phyloP scores from a whole-genome alignment of 2,888 invertebrate genomes.

The Trachelus troglodyta region DNA sequence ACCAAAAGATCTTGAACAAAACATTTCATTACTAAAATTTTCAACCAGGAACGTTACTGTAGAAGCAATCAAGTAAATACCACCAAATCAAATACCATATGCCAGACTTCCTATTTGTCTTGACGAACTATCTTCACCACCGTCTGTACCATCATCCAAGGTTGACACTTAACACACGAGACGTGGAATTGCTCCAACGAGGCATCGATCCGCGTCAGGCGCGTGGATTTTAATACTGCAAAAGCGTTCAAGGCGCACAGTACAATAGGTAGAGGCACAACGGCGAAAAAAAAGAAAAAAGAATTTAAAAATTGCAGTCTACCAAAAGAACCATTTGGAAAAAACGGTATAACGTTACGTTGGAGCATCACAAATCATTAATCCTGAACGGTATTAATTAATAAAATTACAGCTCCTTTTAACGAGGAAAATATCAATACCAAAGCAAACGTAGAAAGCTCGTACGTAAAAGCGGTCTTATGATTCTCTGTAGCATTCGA shows the following conservation, averaged over 20 bases:
- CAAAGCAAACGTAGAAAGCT: background rate
- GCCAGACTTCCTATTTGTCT: background rate
- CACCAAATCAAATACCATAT: background rate
- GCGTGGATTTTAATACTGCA: background rate
- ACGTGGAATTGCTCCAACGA: background rate
- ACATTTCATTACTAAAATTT: background rate
- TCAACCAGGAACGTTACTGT: background rate
- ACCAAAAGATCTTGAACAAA: background rate
- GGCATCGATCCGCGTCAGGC: background rate
- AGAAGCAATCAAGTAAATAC: background rate
- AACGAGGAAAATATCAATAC: background rate
- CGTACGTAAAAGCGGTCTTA: background rate
- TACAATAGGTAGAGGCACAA: background rate
- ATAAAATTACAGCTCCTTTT: background rate
- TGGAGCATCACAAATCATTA: background rate
- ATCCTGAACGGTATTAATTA: background rate
- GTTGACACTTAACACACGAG: background rate
- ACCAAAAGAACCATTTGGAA: background rate
- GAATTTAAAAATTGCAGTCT: background rate
- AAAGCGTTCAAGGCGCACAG: background rate
- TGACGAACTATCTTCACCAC: background rate
- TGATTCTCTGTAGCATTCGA: background rate
- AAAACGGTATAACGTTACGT: background rate
- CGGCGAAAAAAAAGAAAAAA: background rate
- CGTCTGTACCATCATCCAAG: background rate